Evolutionary conservation across 2,113 vertebrate genomes (phyloP).

Genomic region (Procapra przewalskii): DNA sequence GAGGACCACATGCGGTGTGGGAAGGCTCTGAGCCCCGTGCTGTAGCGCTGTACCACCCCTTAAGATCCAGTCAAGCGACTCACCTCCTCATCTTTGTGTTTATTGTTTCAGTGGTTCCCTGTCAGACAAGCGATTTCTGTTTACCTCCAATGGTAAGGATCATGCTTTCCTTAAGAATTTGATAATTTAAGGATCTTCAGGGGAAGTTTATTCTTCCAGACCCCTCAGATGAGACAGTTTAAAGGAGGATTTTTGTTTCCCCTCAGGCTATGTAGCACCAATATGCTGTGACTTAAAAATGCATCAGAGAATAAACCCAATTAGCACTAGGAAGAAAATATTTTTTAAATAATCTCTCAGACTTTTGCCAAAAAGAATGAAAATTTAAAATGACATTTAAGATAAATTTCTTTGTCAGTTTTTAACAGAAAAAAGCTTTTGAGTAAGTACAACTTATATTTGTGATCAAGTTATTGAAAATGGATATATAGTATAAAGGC

Average conservation of each 20-base stretch:
- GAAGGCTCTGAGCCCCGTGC: not conserved
- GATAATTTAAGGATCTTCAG: not conserved
- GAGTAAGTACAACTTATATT: not conserved
- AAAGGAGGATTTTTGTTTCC: not conserved
- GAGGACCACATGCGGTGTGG: accelerated
- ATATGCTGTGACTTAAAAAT: not conserved
- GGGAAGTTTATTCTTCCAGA: not conserved
- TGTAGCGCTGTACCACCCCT: accelerated
- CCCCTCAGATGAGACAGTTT: not conserved
- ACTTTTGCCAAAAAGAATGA: not conserved
- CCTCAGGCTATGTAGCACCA: not conserved
- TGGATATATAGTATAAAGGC: not conserved
- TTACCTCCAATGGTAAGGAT: conserved; percentile 86
- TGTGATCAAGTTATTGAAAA: not conserved
- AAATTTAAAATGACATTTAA: conserved; percentile 5
- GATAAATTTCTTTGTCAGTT: not conserved
- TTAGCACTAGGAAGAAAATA: conserved; percentile 21
- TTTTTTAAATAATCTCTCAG: not conserved
- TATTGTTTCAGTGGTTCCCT: conserved; percentile 86
- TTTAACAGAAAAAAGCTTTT: not conserved
- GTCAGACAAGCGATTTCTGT: conserved; percentile 87
- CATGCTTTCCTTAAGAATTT: not conserved
- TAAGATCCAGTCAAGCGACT: not conserved
- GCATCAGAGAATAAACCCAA: not conserved
- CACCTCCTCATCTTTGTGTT: conserved; percentile 38